Percentiles rank a stretch among this genome's conserved stretches.
Evolutionary conservation across 1,140 invertebrate species (phyloP).

Genomic region (Metopolophium dirhodum): DNA sequence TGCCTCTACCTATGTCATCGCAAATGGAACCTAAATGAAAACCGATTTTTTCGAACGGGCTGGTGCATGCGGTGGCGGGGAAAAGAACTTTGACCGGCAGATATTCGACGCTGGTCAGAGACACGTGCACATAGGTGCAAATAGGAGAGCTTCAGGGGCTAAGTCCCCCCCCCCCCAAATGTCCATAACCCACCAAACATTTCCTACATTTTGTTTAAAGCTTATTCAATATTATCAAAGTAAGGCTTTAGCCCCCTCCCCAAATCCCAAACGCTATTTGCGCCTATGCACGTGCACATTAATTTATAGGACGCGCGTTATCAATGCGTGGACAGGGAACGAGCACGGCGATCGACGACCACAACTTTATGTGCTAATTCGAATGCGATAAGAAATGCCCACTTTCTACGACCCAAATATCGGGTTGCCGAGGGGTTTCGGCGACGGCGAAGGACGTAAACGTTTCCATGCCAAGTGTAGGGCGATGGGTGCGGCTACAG

Average conservation of each 20-base stretch:
- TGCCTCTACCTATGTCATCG: background rate
- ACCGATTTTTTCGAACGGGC: background rate
- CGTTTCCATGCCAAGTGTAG: background rate
- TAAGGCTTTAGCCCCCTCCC: too few relatives aligned
- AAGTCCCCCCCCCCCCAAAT: too few relatives aligned
- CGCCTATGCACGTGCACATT: background rate
- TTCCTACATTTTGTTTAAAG: too few relatives aligned
- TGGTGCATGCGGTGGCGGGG: too few relatives aligned
- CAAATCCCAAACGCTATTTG: too few relatives aligned
- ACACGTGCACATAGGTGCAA: background rate
- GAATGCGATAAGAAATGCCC: background rate
- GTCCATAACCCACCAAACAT: too few relatives aligned
- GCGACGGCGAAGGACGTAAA: background rate
- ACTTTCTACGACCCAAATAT: conserved; percentile 55
- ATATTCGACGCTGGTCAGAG: background rate
- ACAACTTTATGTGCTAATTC: background rate
- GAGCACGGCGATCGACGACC: background rate
- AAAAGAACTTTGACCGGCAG: background rate
- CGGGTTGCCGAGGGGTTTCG: background rate
- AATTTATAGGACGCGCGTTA: background rate
- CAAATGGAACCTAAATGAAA: background rate
- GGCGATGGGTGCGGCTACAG: background rate
- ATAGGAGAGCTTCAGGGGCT: too few relatives aligned
- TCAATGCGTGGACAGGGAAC: background rate
- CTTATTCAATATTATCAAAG: too few relatives aligned